Conservation (phyloP, 2,797 vertebrate species). For the Pelochelys cantorii region DNA sequence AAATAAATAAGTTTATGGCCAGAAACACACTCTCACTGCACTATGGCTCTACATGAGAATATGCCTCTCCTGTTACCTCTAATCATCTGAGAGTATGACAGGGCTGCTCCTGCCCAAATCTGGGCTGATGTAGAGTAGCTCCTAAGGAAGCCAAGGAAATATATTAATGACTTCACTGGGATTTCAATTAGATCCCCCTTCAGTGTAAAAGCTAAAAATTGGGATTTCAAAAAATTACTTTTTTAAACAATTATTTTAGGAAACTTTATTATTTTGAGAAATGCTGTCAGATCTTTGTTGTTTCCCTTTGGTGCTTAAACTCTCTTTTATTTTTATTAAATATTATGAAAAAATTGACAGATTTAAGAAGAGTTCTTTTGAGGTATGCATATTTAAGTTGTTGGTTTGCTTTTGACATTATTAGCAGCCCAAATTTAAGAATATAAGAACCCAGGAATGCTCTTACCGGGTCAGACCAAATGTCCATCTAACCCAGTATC, state of each 20-base stretch:
- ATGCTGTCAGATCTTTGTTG: background rate
- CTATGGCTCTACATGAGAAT: background rate
- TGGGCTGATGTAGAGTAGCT: background rate
- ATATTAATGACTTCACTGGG: background rate
- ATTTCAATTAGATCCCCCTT: background rate
- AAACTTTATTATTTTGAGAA: background rate
- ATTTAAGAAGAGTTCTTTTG: background rate
- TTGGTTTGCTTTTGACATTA: background rate
- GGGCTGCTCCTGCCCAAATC: background rate
- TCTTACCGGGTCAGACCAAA: too few relatives aligned
- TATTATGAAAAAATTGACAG: background rate
- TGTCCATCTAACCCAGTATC: too few relatives aligned
- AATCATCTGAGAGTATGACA: background rate
- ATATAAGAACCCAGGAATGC: too few relatives aligned
- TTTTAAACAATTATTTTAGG: background rate
- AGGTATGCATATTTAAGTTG: background rate
- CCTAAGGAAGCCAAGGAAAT: background rate
- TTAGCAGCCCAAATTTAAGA: background rate
- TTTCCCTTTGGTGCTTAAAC: background rate
- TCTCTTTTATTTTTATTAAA: background rate
- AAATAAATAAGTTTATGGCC: background rate
- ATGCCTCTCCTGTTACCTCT: background rate
- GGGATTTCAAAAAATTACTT: background rate
- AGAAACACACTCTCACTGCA: background rate
- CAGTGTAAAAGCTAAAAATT: background rate